Evolutionary conservation across 2,797 vertebrate genomes (phyloP), one percentile per base, ranked within the genome.

Genomic region (Poeciliopsis infans): DNA sequence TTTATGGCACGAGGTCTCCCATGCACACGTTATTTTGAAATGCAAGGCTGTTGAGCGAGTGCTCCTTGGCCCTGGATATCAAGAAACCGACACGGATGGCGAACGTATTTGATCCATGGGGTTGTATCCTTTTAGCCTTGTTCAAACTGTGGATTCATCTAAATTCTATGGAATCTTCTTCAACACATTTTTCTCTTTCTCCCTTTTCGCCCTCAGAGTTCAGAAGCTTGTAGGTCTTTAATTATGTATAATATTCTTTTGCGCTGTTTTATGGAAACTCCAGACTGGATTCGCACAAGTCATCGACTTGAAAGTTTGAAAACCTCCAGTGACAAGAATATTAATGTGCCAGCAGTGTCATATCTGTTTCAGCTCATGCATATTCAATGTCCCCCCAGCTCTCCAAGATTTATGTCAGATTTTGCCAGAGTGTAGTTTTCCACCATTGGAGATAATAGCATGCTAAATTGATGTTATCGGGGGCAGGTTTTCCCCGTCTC

Each of bases 321-420:
- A 97, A 97, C 96, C 97, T 97, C 96, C 94, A 97, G 97, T 99
- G 98, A 99, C 97, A 98, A 96, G 98, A 99, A 99, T 99, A 98
- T 98, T 98, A 99, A 99, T 99, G 97, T 97, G 96, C 97, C 96
- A 97, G 97, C 96, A 97, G 96, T 98, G 97, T 98, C 97, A 98
- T 99, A 99, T 99, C 97, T 98, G 96, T 98, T 99, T 98, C 97
- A 97, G 97, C 97, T 99, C 98, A 99, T 99, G 97, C 95, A 96
- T 96, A 96, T 96, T 96, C 96, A 96, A 96, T 95, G 95, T 95
- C 95, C 95, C 96, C 97, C 97, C 97, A 98, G 97, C 98, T 98
- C 98, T 98, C 97, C 96, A 98, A 99, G 98, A 99, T 99, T 99
- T 99, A 99, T 99, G 98, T 98, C 98, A 98, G 97, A 97, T 97